A percentile compares a stretch with the other conserved stretches of the same genome.
Conservation (phyloP, 2,113 vertebrate genomes). For the Aleadryas rufinucha region DNA sequence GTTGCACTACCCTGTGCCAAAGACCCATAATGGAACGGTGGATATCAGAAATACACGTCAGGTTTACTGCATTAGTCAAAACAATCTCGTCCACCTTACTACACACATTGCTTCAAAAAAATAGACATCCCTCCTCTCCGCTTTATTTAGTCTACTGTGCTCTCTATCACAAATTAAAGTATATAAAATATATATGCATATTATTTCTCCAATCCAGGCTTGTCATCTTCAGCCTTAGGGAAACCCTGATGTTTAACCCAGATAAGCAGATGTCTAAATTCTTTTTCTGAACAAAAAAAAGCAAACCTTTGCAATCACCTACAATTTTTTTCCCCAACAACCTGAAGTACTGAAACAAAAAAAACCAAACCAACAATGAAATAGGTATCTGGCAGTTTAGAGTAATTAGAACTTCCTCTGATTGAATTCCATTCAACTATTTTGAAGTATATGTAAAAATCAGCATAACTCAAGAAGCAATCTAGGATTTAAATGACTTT, state of each 20-base stretch:
- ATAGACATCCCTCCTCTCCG: fast-evolving
- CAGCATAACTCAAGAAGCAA: slow-evolving; percentile 52
- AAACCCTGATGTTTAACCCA: not conserved
- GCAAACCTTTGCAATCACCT: slow-evolving; percentile 47
- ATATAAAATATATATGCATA: not conserved
- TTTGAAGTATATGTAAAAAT: slow-evolving; percentile 57
- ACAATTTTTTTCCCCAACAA: slow-evolving; percentile 28
- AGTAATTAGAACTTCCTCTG: slow-evolving; percentile 58
- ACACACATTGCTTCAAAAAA: not conserved
- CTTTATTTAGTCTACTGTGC: not conserved
- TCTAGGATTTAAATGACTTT: slow-evolving; percentile 5
- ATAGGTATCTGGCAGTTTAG: slow-evolving; percentile 38
- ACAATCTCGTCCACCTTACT: not conserved
- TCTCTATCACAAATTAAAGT: not conserved
- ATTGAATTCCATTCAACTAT: slow-evolving; percentile 63
- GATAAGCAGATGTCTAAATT: not conserved
- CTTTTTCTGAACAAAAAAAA: slow-evolving; percentile 27
- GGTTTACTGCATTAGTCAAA: not conserved
- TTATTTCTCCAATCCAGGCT: slow-evolving; percentile 11
- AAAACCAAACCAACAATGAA: not conserved
- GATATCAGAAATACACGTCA: not conserved
- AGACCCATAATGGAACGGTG: fast-evolving
- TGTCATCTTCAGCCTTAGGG: not conserved
- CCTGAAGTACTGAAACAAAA: slow-evolving; percentile 59
- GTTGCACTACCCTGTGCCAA: not conserved